A percentile compares a stretch with the other conserved stretches of the same genome.
phyloP scores from a whole-genome alignment of 2,888 invertebrate genomes.

The Bembecia ichneumoniformis region DNA sequence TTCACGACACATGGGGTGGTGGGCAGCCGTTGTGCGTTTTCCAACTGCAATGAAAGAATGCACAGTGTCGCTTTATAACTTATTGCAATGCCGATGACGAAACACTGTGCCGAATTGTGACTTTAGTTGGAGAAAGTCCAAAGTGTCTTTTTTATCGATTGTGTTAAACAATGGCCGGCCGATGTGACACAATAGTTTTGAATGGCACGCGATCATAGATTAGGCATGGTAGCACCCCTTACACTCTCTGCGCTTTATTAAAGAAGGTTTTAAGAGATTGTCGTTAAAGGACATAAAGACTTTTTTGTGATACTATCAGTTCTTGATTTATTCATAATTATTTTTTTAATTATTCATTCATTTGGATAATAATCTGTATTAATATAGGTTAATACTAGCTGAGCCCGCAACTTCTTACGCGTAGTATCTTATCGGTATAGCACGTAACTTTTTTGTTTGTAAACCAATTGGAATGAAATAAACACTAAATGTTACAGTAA shows the following conservation, averaged over 20 bases:
- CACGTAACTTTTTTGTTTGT: too few species aligned
- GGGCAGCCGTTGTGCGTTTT: neutral
- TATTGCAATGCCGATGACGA: neutral
- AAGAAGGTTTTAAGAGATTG: neutral
- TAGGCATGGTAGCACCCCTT: conserved; percentile 50
- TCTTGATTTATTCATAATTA: too few species aligned
- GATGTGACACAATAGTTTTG: conserved; percentile 61
- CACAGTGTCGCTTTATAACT: neutral
- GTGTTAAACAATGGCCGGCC: conserved; percentile 51
- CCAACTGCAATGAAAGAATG: neutral
- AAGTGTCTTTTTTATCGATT: conserved; percentile 62
- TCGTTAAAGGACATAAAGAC: neutral
- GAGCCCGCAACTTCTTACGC: too few species aligned
- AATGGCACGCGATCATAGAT: conserved; percentile 65
- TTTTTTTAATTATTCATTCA: too few species aligned
- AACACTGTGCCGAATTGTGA: conserved; percentile 9
- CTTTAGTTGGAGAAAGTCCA: conserved; percentile 53
- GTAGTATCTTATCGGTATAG: too few species aligned
- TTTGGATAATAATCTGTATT: too few species aligned
- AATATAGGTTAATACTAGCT: too few species aligned
- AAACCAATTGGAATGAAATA: too few species aligned
- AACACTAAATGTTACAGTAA: too few species aligned
- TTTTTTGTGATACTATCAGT: too few species aligned
- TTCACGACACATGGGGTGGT: conserved; percentile 13
- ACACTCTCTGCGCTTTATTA: conserved; percentile 7